phyloP scores from a whole-genome alignment of 2,888 invertebrate species.

The Microctonus brassicae region DNA sequence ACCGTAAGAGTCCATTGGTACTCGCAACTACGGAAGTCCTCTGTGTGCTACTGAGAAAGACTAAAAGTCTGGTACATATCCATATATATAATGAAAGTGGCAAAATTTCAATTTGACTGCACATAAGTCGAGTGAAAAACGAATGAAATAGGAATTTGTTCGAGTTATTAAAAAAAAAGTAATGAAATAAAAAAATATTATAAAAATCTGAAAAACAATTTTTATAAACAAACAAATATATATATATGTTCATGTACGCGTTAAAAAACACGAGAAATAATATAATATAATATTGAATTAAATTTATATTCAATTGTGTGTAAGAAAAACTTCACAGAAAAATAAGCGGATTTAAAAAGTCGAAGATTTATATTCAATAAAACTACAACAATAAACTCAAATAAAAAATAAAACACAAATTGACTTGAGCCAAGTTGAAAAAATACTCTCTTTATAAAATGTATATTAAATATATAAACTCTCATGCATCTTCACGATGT shows the following conservation, averaged over 20 bases:
- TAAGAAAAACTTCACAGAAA: not conserved
- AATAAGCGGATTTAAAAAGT: not conserved
- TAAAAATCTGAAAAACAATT: not conserved
- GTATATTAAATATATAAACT: constrained; percentile 18
- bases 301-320: not conserved
- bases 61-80: not conserved
- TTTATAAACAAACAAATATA: not conserved
- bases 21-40: constrained; percentile 13
- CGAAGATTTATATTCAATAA: not conserved
- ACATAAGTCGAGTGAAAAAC: not conserved
- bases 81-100: not conserved
- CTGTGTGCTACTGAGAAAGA: constrained; percentile 11
- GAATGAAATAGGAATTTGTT: not conserved
- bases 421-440: not conserved
- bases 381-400: not conserved
- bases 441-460: constrained; percentile 12
- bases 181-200: not conserved
- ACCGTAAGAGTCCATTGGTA: not conserved
- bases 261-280: not conserved
- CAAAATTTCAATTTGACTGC: not conserved
- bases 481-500: constrained; percentile 26
- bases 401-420: constrained; percentile 18
- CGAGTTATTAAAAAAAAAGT: not conserved
- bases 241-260: not conserved
- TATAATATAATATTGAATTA: not conserved